A percentile compares a stretch with the other conserved stretches of the same genome.
phyloP scores from a whole-genome alignment of 2,113 vertebrate species.

The Neolamprologus hecqui region DNA sequence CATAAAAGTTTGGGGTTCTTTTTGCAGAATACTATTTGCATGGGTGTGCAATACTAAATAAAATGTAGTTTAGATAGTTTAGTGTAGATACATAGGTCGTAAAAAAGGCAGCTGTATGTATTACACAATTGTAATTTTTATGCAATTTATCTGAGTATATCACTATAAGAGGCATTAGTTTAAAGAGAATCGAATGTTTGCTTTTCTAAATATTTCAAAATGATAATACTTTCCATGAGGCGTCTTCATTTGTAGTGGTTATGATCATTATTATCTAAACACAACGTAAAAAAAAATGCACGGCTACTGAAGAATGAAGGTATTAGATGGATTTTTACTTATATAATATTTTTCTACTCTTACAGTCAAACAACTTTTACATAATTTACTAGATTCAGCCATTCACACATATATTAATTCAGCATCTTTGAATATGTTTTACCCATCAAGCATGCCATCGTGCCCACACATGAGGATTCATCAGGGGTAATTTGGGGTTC shows the following conservation, averaged over 20 bases:
- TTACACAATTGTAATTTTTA: not conserved
- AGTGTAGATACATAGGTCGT: not conserved
- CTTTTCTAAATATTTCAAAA: not conserved
- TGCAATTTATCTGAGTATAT: not conserved
- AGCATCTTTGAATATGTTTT: not conserved
- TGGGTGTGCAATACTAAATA: not conserved
- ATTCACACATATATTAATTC: not conserved
- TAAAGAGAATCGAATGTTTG: not conserved
- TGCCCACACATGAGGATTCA: not conserved
- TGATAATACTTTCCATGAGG: not conserved
- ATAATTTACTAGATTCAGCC: not conserved
- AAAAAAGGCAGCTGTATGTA: not conserved
- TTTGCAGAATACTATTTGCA: not conserved
- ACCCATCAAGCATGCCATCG: not conserved
- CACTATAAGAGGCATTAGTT: not conserved
- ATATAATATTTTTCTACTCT: not conserved
- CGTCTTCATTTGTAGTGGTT: not conserved
- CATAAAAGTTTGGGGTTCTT: not conserved
- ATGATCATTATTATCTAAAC: not conserved
- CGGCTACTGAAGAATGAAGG: not conserved
- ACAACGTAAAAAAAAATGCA: not conserved
- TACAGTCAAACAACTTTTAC: not conserved
- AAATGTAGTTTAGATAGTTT: not conserved
- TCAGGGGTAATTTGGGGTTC: not conserved
- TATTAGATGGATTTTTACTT: not conserved